Base-by-base conservation (phyloP, 2,888 invertebrate genomes). In the Cryptophagus acutangulus region DNA sequence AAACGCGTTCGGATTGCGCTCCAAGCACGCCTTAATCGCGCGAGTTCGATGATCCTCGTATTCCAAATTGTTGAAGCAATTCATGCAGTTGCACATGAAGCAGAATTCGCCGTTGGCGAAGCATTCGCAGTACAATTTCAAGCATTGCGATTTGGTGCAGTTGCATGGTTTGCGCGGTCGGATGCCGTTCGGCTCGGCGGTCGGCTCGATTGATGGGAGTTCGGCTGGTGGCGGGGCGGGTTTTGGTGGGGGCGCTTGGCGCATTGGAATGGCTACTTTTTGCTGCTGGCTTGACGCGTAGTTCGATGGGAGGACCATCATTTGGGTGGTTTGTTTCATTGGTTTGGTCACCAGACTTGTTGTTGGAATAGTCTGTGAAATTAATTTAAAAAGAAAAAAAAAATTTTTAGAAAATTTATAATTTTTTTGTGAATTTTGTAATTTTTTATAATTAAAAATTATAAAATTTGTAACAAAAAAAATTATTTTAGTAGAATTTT, bases 81-180 rank as follows among this genome's bases (percentile, higher is more conserved):
- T 94, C 68, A 84, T 87, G 70, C 99, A 99, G 67, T 99, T 99
- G 73, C 99, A 99, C 69, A 82, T 84, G 69, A 90, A 87, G 73
- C 99, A 99, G 71, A 99, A 99, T 72, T 99, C 97, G 2, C 96
- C 99, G 72, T 96, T 97, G 2, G 99, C 97, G 75, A 99, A 99
- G 68, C 99, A 99, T 67, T 99, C 99, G 73, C 99, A 99, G 69
- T 99, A 96, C 71, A 99, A 71, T 72, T 99, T 99, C 46, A 99
- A 78, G 64, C 99, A 99, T 67, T 95, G 95, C 2, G 96, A 97
- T 71, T 96, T 96, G 17, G 94, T 97, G 71, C 99, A 99, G 70
- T 99, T 99, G 71, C 99, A 99, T 6, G 96, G 95, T 69, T 97
- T 97, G 31, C 90, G 75, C 1, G 88, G 84, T 50, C 86, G 73